These are phyloP conservation scores for Tichodroma muraria DNA, from an alignment of 2,113 vertebrate genomes.

Conservation along the genomic window DNA sequence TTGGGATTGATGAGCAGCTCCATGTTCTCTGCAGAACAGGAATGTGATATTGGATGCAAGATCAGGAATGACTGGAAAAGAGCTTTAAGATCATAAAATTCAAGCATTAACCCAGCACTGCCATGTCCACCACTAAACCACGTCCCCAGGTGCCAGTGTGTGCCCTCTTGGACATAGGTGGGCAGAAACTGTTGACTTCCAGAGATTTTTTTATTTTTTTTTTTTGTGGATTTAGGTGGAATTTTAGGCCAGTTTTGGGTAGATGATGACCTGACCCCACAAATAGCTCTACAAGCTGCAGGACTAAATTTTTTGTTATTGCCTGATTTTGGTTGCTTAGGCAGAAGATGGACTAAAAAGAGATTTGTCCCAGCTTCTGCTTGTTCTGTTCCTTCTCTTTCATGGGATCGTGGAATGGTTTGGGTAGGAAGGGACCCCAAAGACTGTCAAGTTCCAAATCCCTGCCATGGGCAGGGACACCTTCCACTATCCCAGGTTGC, in stretches of 20 bases:
- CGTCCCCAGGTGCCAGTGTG: rapidly evolving
- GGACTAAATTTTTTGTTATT: background rate
- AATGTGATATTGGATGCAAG: background rate
- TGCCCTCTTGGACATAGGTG: background rate
- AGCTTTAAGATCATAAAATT: background rate
- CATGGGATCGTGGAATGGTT: background rate
- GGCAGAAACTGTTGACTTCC: background rate
- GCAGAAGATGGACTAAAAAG: background rate
- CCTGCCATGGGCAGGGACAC: background rate
- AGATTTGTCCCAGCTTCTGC: background rate
- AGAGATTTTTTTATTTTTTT: no score
- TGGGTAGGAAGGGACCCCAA: background rate
- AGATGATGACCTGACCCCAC: background rate
- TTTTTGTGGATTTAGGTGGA: background rate
- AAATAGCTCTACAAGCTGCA: background rate
- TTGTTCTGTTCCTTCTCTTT: background rate
- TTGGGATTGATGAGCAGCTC: background rate
- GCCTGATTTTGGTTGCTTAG: background rate
- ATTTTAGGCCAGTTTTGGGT: background rate
- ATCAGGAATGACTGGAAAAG: background rate
- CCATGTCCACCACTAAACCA: no score
- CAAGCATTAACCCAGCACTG: background rate
- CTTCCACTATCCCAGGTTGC: background rate
- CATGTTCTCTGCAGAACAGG: background rate
- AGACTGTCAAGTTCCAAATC: no score